These are phyloP conservation scores for Cacatua alba DNA, from an alignment of 2,113 vertebrate genomes.

Conservation along the genomic window DNA sequence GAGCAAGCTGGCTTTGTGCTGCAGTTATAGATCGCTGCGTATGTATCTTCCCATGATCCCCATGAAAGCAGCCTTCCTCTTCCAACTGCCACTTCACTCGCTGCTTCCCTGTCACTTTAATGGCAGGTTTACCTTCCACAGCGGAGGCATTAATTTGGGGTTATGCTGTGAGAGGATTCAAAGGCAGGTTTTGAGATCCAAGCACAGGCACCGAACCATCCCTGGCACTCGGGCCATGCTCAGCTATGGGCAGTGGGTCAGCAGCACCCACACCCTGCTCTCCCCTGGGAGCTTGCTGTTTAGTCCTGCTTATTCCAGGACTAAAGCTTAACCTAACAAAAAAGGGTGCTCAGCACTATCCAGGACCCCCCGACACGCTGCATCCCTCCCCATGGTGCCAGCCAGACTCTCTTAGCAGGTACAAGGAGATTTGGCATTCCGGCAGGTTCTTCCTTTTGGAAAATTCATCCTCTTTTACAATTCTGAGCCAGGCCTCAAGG, in stretches of 20 bases:
- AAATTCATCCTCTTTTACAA: background rate
- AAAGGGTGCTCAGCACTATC: fast-evolving
- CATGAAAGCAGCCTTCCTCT: background rate
- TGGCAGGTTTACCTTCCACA: constrained; percentile 34
- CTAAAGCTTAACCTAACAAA: background rate
- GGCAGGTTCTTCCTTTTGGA: background rate
- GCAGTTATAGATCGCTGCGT: fast-evolving
- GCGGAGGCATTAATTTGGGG: background rate
- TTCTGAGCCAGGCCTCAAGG: background rate
- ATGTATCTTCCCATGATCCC: background rate
- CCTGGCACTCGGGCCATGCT: fast-evolving
- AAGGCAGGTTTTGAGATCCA: background rate
- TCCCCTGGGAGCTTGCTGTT: no score
- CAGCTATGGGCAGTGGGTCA: background rate
- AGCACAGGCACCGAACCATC: background rate
- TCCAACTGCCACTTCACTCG: background rate
- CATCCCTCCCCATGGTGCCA: background rate
- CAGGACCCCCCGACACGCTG: fast-evolving
- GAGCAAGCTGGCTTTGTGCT: background rate
- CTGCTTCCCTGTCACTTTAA: constrained; percentile 10
- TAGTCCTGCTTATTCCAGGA: background rate
- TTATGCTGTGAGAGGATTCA: background rate
- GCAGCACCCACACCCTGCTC: background rate
- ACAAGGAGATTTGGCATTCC: background rate
- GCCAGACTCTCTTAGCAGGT: background rate